phyloP scores from a whole-genome alignment of 2,888 invertebrate genomes.

The Cylloceria caligata region DNA sequence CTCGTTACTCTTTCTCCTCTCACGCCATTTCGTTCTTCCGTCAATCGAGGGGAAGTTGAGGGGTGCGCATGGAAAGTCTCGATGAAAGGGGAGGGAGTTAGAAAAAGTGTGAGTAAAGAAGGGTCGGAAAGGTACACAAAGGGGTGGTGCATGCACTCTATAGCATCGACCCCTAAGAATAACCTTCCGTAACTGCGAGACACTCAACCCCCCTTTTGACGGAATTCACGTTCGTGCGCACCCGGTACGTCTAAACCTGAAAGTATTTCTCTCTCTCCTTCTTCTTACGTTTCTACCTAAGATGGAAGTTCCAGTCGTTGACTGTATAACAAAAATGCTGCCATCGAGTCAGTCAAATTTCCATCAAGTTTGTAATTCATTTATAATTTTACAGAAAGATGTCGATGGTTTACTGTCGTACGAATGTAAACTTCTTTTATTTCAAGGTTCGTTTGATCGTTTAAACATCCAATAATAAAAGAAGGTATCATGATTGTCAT shows the following conservation, averaged over 20 bases:
- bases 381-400: not conserved
- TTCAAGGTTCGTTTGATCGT: not conserved
- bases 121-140: constrained; percentile 53
- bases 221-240: constrained; percentile 5
- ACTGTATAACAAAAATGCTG: not conserved
- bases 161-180: constrained; percentile 37
- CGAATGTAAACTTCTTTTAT: not conserved
- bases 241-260: constrained; percentile 27
- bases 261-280: not conserved
- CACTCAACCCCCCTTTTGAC: constrained; percentile 39
- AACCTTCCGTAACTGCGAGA: constrained; percentile 19
- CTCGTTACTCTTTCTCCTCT: constrained; percentile 60
- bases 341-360: not conserved
- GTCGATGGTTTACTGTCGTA: not conserved
- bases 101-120: constrained; percentile 36
- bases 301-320: not conserved
- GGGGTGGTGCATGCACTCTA: constrained; percentile 31
- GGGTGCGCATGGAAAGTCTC: constrained; percentile 50
- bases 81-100: constrained; percentile 1
- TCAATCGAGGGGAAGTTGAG: constrained; percentile 33
- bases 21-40: constrained; percentile 53
- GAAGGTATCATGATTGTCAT: no score
- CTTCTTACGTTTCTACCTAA: constrained; percentile 5
- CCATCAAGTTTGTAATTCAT: not conserved
- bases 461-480: not conserved